A percentile compares a stretch with the other conserved stretches of the same genome.
Evolutionary conservation across 2,888 invertebrate genomes (phyloP).

Genomic region (Cheilosia soror): DNA sequence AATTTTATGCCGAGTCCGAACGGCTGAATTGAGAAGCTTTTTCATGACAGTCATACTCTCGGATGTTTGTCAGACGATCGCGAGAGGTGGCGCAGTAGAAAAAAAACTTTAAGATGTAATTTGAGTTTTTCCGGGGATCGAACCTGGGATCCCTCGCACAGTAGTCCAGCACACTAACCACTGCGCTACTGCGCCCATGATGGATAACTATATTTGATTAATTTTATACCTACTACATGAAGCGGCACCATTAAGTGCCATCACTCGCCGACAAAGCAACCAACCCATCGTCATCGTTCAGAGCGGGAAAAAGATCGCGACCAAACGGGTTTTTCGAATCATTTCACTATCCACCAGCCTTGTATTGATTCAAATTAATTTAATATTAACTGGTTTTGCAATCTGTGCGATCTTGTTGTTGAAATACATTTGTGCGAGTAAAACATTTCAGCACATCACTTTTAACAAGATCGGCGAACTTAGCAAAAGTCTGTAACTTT

Average conservation of each 20-base stretch:
- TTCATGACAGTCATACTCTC: too few species aligned
- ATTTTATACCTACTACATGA: not conserved
- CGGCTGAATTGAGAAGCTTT: too few species aligned
- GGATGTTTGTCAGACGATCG: too few species aligned
- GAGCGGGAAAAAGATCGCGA: slow-evolving; percentile 28
- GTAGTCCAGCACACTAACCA: too few species aligned
- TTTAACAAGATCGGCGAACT: not conserved
- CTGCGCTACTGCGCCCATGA: too few species aligned
- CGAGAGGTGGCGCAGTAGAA: too few species aligned
- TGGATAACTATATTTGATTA: not conserved
- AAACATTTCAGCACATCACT: slow-evolving; percentile 32
- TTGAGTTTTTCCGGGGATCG: too few species aligned
- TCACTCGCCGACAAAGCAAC: slow-evolving; percentile 23
- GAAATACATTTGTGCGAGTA: not conserved
- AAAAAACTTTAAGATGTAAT: too few species aligned
- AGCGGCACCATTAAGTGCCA: slow-evolving; percentile 33
- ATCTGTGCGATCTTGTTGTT: slow-evolving; percentile 3
- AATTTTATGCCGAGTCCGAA: too few species aligned
- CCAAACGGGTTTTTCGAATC: slow-evolving; percentile 52
- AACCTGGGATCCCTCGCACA: too few species aligned
- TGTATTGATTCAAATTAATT: slow-evolving; percentile 27
- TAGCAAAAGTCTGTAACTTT: slow-evolving; percentile 19
- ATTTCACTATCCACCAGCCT: slow-evolving; percentile 30
- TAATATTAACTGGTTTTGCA: slow-evolving; percentile 17
- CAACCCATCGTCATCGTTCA: slow-evolving; percentile 17